Base-by-base conservation (phyloP, 2,888 invertebrate species). In the Amblyteles armatorius region DNA sequence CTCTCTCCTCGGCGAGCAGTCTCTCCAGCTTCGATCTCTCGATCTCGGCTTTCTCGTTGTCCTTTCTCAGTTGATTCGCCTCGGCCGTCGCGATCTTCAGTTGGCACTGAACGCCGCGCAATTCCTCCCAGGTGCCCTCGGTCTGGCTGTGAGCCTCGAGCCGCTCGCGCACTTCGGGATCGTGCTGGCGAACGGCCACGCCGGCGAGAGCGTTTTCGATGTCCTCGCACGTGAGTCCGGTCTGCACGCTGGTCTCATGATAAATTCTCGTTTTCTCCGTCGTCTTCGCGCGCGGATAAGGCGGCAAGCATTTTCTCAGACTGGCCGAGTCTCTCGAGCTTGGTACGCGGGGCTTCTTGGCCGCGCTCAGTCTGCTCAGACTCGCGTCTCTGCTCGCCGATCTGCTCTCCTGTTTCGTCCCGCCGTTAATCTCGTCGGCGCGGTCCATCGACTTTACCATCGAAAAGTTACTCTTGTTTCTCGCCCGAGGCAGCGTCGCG, bases 161-260 rank as follows among this genome's bases (percentile, higher is more conserved):
- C 88, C 95, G 95, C 55, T 96, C 95, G 0, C 94, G 93, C 16
- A 90, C 90, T 16, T 92, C 91, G 2, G 93, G 91, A 40, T 93
- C 92, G 2, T 90, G 87, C 11, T 93, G 86, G 2, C 94, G 93
- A 1, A 94, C 90, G 0, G 92, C 90, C 5, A 93, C 92, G 1
- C 97, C 97, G 0, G 96, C 95, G 74, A 97, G 94, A 5, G 96
- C 96, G 22, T 96, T 96, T 87, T 97, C 97, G 33, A 98, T 95
- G 90, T 98, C 98, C 2, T 94, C 93, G 77, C 96, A 96, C 0
- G 97, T 95, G 73, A 98, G 94, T 33, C 96, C 97, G 0, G 98
- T 98, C 93, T 98, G 98, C 16, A 96, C 95, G 69, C 96, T 95
- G 50, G 95, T 97, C 94, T 98, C 98, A 88, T 97, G 97, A 92